Evolutionary conservation across 2,888 invertebrate species (phyloP), one percentile per base, ranked within the genome.

Genomic region (Tubulanus polymorphus): DNA sequence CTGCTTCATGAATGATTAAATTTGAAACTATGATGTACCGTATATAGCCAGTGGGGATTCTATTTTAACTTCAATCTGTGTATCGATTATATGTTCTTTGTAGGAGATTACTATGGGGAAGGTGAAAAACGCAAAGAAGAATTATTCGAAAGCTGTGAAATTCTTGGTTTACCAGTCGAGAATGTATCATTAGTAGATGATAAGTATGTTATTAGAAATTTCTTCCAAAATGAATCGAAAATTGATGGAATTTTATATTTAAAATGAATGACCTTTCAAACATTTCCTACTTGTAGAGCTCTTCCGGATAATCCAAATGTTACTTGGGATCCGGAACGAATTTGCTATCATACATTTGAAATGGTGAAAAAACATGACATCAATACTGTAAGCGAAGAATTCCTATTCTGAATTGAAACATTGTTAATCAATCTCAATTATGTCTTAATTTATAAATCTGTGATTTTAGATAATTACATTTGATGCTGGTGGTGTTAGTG

Each of bases 401-500:
- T 29, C 18, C 18, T 18, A 8, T 28, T 8, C n/a, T 48, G 41
- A 23, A 5, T 41, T 12, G 35, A 10, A 32, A n/a, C n/a, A n/a
- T n/a, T 12, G 35, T n/a, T 12, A 32, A n/a, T 32, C n/a, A n/a
- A n/a, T 32, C 35, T n/a, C 35, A 32, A n/a, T 12, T 32, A 10
- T 32, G n/a, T n/a, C 35, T n/a, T 32, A 32, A 32, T 32, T 12
- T 8, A 50, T 18, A 51, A 75, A 30, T 51, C 47, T 30, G 47
- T 27, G 50, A 37, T 61, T 61, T 12, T 62, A 80, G 72, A 69
- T 96, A 52, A 85, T 97, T 53, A 93, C 96, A 18, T 99, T 99
- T 82, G 99, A 99, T 81, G 86, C 88, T 71, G 84, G 88, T 74
- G 99, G 97, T 51, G 88, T 99, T 5, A 95, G 94, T 66, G 87